Conservation (phyloP, 2,888 invertebrate genomes). For the Nycteola revayana region DNA sequence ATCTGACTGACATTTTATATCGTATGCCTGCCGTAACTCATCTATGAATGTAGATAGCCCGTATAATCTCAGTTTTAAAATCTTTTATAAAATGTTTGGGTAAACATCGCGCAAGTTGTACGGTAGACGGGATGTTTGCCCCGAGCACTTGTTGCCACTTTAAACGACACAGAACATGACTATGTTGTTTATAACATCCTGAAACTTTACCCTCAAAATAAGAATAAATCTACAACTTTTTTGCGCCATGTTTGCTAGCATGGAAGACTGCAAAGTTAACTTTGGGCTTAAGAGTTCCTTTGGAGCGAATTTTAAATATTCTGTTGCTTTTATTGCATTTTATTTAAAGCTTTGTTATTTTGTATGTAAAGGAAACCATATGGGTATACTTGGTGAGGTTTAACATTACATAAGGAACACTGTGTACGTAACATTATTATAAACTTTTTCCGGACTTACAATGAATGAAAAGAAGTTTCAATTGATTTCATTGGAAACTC, state of each 20-base stretch:
- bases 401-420: too few species aligned
- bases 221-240: slow-evolving; percentile 39
- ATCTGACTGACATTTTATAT: too few species aligned
- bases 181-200: slow-evolving; percentile 46
- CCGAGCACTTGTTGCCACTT: slow-evolving; percentile 46
- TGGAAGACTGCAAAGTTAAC: slow-evolving; percentile 19
- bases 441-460: too few species aligned
- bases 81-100: slow-evolving; percentile 31
- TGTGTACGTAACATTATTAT: too few species aligned
- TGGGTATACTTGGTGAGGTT: too few species aligned
- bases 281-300: too few species aligned
- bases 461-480: too few species aligned
- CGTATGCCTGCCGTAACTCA: slow-evolving; percentile 4
- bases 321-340: too few species aligned
- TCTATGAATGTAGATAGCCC: slow-evolving; percentile 8
- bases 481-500: slow-evolving; percentile 19
- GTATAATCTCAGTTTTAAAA: slow-evolving; percentile 23
- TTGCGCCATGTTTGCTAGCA: slow-evolving; percentile 14
- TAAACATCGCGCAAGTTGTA: slow-evolving; percentile 28
- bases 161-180: slow-evolving; percentile 28
- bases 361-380: too few species aligned
- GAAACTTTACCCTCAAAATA: slow-evolving; percentile 48
- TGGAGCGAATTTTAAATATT: too few species aligned
- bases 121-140: slow-evolving; percentile 31
- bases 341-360: too few species aligned